Evolutionary conservation across 2,888 invertebrate genomes (phyloP), one percentile per base, ranked within the genome.

Genomic region (Sinelater perroti): DNA sequence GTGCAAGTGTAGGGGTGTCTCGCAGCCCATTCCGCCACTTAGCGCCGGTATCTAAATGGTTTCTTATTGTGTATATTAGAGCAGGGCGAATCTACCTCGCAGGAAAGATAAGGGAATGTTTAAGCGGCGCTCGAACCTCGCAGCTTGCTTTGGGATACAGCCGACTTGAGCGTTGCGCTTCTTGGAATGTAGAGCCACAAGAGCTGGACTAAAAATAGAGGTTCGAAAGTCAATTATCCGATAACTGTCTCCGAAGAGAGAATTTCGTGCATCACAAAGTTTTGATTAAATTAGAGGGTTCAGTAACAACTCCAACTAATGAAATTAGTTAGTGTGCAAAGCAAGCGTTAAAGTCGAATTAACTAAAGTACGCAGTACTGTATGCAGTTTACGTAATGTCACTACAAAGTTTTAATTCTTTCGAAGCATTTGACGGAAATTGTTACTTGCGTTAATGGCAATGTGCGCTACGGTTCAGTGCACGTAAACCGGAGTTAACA

Each of bases 11-110:
- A 69, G 68, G 69, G 67, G 69, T 66, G 68, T 65, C 67, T 65
- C 64, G 69, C 70, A 70, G 69, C 69, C 69, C 69, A 70, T 70
- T 70, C 66, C 67, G 63, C 69, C 70, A 70, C 70, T 69, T 69
- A 70, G 65, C 67, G 67, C 66, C 67, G 67, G 67, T 69, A 69
- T 69, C 69, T 66, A 67, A 65, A 66, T 70, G 69, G 70, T 69
- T 70, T 69, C 70, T 70, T 69, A 70, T 70, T 70, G 70, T 67
- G 63, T 64, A 62, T 64, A 65, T 60, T 60, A 61, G 46, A 58
- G 62, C 52, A 56, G 50, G 56, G 46, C 26, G 53, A 44, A 56
- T 56, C 38, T 56, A 45, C 28, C 36, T 51, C 28, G 40, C 18
- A 24, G 28, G 18, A 36, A 38, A 38, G 14, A 50, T 33, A 38